These are phyloP conservation scores for Sebastes flavidus DNA, from an alignment of 2,797 vertebrate genomes.

Conservation along the genomic window DNA sequence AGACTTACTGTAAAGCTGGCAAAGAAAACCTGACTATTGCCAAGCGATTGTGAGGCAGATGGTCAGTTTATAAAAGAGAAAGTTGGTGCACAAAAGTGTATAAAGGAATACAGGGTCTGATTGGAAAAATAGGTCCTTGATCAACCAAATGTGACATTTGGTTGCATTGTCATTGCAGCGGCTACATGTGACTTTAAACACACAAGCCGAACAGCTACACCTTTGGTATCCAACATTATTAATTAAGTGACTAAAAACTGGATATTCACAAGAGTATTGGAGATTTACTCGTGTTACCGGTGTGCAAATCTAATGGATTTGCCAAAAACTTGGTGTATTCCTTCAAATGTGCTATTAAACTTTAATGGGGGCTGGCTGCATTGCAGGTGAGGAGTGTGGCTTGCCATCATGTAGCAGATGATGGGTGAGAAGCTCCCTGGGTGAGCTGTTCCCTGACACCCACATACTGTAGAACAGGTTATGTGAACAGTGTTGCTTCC, in stretches of 20 bases:
- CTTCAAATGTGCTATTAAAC: constrained; percentile 65
- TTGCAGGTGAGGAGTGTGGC: constrained; percentile 69
- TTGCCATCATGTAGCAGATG: constrained; percentile 63
- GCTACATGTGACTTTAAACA: neutral
- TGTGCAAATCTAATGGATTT: constrained; percentile 1
- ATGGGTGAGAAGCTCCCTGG: constrained; percentile 63
- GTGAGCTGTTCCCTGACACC: constrained; percentile 64
- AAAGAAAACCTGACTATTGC: constrained; percentile 50
- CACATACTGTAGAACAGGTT: constrained; percentile 62
- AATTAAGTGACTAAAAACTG: neutral
- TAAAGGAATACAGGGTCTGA: constrained; percentile 20
- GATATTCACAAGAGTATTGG: neutral
- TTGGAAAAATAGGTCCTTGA: neutral
- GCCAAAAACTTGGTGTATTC: constrained; percentile 14
- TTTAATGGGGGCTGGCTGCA: constrained; percentile 68
- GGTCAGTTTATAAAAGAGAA: constrained; percentile 74
- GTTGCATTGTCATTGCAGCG: neutral
- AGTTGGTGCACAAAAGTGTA: constrained; percentile 32
- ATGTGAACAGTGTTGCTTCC: constrained; percentile 58
- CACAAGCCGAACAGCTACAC: neutral
- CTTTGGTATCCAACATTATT: neutral
- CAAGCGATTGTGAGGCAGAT: constrained; percentile 76
- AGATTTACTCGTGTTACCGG: neutral
- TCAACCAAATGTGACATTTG: neutral
- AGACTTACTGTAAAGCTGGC: constrained; percentile 73